Evolutionary conservation across 1,140 invertebrate species (phyloP).

Genomic region (Phymorhynchus buccinoides): DNA sequence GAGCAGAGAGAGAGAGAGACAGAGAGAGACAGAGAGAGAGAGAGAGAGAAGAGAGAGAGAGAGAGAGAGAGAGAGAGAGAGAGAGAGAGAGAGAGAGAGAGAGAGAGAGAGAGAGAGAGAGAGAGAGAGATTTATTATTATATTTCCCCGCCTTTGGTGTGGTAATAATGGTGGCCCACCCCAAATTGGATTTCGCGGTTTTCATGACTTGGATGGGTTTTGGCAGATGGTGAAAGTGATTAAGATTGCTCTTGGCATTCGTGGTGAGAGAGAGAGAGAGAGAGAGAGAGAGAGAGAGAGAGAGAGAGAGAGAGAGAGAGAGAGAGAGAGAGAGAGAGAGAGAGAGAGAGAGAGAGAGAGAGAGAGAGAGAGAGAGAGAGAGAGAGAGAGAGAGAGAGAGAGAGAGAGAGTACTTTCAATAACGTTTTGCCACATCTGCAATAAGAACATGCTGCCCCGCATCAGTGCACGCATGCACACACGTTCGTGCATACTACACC

Average conservation of each 20-base stretch:
- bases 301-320: neutral
- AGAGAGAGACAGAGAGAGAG: too few relatives aligned
- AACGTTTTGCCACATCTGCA: neutral
- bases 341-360: slow-evolving; percentile 8
- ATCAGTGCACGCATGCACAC: too few relatives aligned
- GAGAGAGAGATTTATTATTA: too few relatives aligned
- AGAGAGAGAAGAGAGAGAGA: too few relatives aligned
- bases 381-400: neutral
- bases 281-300: neutral
- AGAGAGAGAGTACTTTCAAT: neutral
- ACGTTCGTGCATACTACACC: too few relatives aligned
- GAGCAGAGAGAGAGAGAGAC: too few relatives aligned
- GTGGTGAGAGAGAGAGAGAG: neutral
- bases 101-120: too few relatives aligned
- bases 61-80: too few relatives aligned
- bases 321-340: neutral
- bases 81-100: too few relatives aligned
- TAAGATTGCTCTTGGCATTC: slow-evolving; percentile 37
- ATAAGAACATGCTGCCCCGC: neutral
- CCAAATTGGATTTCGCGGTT: slow-evolving; percentile 37
- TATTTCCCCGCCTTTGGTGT: neutral
- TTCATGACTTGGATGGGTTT: slow-evolving; percentile 36
- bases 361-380: neutral
- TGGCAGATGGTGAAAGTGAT: slow-evolving; percentile 39
- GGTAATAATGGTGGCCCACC: slow-evolving; percentile 25